Percentiles rank a stretch among this genome's conserved stretches.
phyloP scores from a whole-genome alignment of 2,888 invertebrate genomes.

The Apodemia zela region DNA sequence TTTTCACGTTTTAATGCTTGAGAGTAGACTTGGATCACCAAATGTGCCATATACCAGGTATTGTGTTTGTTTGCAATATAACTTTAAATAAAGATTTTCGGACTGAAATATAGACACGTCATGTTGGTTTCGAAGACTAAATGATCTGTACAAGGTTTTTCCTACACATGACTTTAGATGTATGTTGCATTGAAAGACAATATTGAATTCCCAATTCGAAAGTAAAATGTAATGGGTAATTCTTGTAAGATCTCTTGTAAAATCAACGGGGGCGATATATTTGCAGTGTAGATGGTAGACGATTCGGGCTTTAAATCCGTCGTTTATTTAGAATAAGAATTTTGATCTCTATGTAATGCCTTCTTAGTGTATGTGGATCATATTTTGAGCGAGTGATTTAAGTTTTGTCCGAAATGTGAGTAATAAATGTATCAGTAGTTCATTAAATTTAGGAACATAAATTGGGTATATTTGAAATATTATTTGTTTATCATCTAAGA shows the following conservation, averaged over 20 bases:
- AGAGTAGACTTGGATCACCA: too few relatives aligned
- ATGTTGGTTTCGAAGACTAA: too few relatives aligned
- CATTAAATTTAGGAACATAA: too few relatives aligned
- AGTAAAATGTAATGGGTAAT: background rate
- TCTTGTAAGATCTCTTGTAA: background rate
- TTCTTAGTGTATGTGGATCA: slow-evolving; percentile 7
- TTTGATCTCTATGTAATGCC: slow-evolving; percentile 6
- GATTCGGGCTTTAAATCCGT: background rate
- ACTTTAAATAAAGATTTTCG: too few relatives aligned
- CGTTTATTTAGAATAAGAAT: slow-evolving; percentile 18
- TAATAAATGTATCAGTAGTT: background rate
- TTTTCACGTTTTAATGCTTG: too few relatives aligned
- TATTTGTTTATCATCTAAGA: too few relatives aligned
- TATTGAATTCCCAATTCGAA: background rate
- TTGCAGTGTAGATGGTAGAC: background rate
- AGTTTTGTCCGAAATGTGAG: background rate
- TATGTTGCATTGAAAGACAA: background rate
- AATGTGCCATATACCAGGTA: too few relatives aligned
- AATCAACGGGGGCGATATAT: background rate
- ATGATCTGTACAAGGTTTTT: too few relatives aligned
- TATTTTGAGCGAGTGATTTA: background rate
- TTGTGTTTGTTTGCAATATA: too few relatives aligned
- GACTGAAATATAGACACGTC: too few relatives aligned
- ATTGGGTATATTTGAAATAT: too few relatives aligned
- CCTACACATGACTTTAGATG: too few relatives aligned